Evolutionary conservation across 2,888 invertebrate species (phyloP), one percentile per base, ranked within the genome.

Genomic region (Chrysotoxum bicinctum): DNA sequence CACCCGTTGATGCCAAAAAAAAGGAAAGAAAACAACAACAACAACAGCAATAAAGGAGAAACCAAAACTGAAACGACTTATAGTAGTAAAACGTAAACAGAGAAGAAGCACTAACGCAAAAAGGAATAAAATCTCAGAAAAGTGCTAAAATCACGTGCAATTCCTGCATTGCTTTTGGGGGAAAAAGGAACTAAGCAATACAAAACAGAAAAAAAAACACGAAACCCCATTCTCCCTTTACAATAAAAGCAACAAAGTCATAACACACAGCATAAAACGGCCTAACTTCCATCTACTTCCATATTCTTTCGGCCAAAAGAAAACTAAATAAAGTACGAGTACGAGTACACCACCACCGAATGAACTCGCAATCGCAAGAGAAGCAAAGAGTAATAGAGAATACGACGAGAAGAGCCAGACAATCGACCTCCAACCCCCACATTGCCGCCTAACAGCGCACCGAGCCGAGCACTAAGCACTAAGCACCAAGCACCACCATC

Each of bases 351-450:
- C 43, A 52, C 69, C 54, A 54, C 37, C 56, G 50, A 83, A 60
- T 74, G 69, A 74, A 84, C 58, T 74, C 74, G 21, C 37, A 81
- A 85, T 73, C 73, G 35, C 45, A 80, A 85, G 80, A 85, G 80
- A 81, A 64, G 70, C 75, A 80, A 84, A 84, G 84, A 84, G 84
- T 76, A 80, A 68, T 84, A 75, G 70, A 84, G 80, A 84, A 70
- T 35, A 74, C 30, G 16, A 64, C 30, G 75, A 84, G 70, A 84
- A 80, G 80, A 76, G 84, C 76, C 81, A 85, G 85, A 81, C 85
- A 85, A 73, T 85, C 85, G 85, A 85, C 80, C 85, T 85, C 85
- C 85, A 85, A 73, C 85, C 80, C 81, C 81, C 81, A 81, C 76
- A 81, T 81, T 68, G 69, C 48, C 76, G 85, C 45, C 75, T 72